Evolutionary conservation across 2,113 vertebrate genomes (phyloP), one percentile per base, ranked within the genome.

Genomic region (Irena cyanogastra): DNA sequence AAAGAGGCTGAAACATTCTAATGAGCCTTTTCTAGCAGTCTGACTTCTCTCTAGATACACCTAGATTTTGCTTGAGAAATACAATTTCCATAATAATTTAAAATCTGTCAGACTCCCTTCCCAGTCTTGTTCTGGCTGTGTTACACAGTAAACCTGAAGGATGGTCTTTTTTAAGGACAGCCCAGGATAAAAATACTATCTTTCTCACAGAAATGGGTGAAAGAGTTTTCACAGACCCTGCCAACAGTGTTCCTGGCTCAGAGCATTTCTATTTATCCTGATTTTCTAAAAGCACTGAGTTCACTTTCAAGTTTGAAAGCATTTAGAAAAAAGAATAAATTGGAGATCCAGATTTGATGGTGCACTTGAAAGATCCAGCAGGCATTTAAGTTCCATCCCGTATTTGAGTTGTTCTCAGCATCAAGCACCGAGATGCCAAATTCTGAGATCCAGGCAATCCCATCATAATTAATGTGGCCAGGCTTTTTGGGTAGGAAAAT

Each of bases 201-300:
- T 80, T 93, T 80, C 87, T 96, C 85, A 54, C 66, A 96, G 81
- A 90, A 88, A 68, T 18, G 78, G 87, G 90, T 95, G 89, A 96
- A 95, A 94, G 95, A 95, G 63, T 95, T 95, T 96, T 95, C 84
- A 91, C 75, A 95, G 75, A 8, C 93, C 71, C 57, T 94, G 91
- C 94, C 93, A 95, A 79, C 71, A 85, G 72, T 13, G 80, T 90
- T 89, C 70, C 86, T 93, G 89, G 93, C 95, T 94, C 91, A n/a
- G 85, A 89, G 59, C 37, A n/a, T 93, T 94, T 72, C 95, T 97
- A 84, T 96, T 90, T 93, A 94, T 89, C 85, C 79, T 89, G 82
- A 74, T 83, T 65, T 71, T 92, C 94, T 88, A 17, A 94, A 90
- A 94, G 66, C 87, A 39, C 77, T 77, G 68, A 87, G 86, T 83